Base-by-base conservation (phyloP, 2,797 vertebrate species). In the Brachyalestes nurse region DNA sequence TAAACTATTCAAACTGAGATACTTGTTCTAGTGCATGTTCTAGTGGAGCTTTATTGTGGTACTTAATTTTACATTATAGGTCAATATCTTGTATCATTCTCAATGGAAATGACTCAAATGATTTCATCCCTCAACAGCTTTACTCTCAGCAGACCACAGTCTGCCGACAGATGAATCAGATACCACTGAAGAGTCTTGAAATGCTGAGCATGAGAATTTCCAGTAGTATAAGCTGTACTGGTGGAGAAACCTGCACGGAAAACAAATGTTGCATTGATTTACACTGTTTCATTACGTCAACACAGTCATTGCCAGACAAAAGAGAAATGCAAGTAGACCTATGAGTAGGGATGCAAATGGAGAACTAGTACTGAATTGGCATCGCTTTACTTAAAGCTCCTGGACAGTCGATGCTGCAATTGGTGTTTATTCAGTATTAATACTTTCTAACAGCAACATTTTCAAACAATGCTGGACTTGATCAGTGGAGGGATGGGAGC, bases 111-210 rank as follows among this genome's bases (percentile, higher is more conserved):
- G 62, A 74, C 38, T 21, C 62, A 40, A 25, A 58, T 28, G 74
- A 74, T 71, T 74, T 80, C 72, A 75, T 75, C 53, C 53, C 53
- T 80, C 62, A 60, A 64, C 79, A 75, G 58, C 72, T 51, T 80
- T 60, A 67, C 71, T 74, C 71, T 74, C 78, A 80, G 78, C 71
- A 47, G 78, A 71, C 70, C 78, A 74, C 78, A 66, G 72, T 73
- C 21, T 67, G 70, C 70, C 67, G 77, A 72, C 77, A 72, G 60
- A 70, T 65, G 45, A 81, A 58, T 75, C 72, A 76, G 72, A 55
- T 58, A 9, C 72, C 60, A 65, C 74, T 72, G 47, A 71, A 82
- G 60, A 65, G 49, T 81, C 62, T 62, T 72, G 60, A 77, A 72
- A 34, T 57, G 60, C 80, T 82, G 74, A 82, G 74, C 16, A 14